Evolutionary conservation across 1,140 invertebrate genomes (phyloP), one percentile per base, ranked within the genome.

Genomic region (Aphaenogaster ashmeadi): DNA sequence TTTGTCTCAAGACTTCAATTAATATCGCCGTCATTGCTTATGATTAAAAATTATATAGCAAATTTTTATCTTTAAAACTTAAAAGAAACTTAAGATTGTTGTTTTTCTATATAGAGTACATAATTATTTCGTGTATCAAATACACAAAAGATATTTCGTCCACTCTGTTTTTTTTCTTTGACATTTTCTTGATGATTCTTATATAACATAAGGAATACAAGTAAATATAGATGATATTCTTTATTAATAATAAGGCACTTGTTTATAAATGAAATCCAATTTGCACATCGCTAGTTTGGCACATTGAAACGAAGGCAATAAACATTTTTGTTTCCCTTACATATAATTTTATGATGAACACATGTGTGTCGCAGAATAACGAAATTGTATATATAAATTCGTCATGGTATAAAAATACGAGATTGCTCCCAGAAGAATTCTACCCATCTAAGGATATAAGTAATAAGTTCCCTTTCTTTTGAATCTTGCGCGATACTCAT

Each of bases 201-300:
- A 33, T 9, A 18, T 50, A 27, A 72, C 1, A 50, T 54, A 44
- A 18, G 33, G 9, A 47, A 33, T 64, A 27, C 2, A 9, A 62
- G 33, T 80, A 50, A 21, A 3, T 67, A 67, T 52, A 36, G 21
- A 50, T 64, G 2, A 21, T n/a, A 27, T 81, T 41, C 47, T 80
- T 81, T 81, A 81, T 81, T 83, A 47, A 18, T 18, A 44, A 83
- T 58, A 83, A 83, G 54, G 54, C 54, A 83, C 27, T 50, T 72
- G 66, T 58, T 72, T 83, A 83, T 44, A 74, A 83, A 83, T 83
- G 33, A 74, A 74, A 72, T 52, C 41, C n/a, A 38, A 78, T 81
- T 79, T 50, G 44, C 27, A 66, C 77, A 44, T 74, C 27, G 2
- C 27, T 15, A 47, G 1, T 74, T 47, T 58, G 18, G 47, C 58